Conservation (phyloP, 1,140 invertebrate genomes). For the Drosophila elegans region DNA sequence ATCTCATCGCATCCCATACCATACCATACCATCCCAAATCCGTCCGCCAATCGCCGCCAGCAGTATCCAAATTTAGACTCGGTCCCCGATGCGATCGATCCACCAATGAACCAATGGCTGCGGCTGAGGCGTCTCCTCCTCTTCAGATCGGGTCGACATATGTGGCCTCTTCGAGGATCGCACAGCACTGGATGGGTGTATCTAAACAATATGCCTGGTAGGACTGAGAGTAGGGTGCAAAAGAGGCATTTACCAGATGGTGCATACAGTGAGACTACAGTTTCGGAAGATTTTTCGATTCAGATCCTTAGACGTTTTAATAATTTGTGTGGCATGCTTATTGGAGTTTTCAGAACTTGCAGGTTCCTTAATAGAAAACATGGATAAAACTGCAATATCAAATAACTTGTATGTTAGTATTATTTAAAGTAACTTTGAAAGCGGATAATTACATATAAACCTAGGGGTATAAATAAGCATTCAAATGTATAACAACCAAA, state of each 20-base stretch:
- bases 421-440: no score
- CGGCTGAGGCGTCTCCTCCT: constrained; percentile 16
- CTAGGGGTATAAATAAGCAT: no score
- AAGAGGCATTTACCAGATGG: neutral
- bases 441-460: no score
- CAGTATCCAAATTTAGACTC: constrained; percentile 68
- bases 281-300: neutral
- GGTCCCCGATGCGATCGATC: constrained; percentile 8
- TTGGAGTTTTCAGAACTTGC: no score
- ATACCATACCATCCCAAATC: neutral
- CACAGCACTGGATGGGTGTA: no score
- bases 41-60: constrained; percentile 50
- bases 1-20: neutral
- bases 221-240: neutral
- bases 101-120: constrained; percentile 12
- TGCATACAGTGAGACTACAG: constrained; percentile 1
- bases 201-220: neutral
- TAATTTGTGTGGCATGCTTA: no score
- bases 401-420: no score
- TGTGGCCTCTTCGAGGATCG: constrained; percentile 12
- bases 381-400: no score
- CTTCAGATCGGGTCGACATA: constrained; percentile 12
- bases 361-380: no score
- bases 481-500: no score
- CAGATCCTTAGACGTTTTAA: neutral